Base-by-base conservation (phyloP, 1,140 invertebrate species). In the Aphaenogaster ashmeadi region DNA sequence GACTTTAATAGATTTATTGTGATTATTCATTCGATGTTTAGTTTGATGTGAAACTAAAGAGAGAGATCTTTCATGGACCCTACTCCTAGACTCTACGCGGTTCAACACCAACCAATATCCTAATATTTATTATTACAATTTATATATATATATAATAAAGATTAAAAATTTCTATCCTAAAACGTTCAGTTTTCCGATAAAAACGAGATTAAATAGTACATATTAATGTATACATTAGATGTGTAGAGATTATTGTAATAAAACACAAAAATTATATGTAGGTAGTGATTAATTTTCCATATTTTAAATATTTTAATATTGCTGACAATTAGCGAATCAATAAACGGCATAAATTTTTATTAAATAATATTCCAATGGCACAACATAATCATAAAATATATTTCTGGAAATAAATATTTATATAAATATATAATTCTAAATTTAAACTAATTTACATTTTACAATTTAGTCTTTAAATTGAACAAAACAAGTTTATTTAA, bases 121-220 rank as follows among this genome's bases (percentile, higher is more conserved):
- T 80, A 3, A 80, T 80, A 80, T 80, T 80, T 80, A 80, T 80
- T 80, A 80, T 67, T 80, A 80, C 2, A 36, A 69, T 27, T 69
- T 54, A 21, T 27, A 27, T 27, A 27, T 27, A 27, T 27, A 27
- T 27, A 27, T 41, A 58, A 36, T 21, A 80, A 7, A 9, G 27
- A 47, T 62, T 44, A 6, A 41, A 52, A 38, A 21, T 80, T 67
- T 62, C 6, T 36, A 8, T 9, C 38, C 1, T 27, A 8, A 56
- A 56, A 21, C 2, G 3, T 60, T 80, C 11, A 13, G 15, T 66
- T 79, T 66, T 66, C 4, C 21, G 7, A 41, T 33, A 44, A 5
- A 67, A 52, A 7, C 36, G 3, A 41, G 8, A 52, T 54, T 21
- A 52, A 79, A 66, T 67, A 66, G 44, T 36, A 67, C 18, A 38